phyloP scores from a whole-genome alignment of 2,113 vertebrate species.

The Labeo catla region DNA sequence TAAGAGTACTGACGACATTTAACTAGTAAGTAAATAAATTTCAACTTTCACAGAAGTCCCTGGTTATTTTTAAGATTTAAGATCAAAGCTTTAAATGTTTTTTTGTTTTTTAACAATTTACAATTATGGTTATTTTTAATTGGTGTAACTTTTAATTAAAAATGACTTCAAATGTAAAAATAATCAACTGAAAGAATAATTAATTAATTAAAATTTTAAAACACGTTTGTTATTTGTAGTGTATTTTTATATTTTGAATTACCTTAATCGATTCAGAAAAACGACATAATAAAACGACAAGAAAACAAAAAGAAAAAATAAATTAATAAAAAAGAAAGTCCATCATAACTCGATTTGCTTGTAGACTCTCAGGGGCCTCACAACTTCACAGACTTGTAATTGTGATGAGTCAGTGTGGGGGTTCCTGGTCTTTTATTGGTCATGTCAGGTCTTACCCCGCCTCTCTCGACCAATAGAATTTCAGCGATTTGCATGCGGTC shows the following conservation, averaged over 20 bases:
- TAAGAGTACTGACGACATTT: background rate
- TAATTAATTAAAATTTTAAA: background rate
- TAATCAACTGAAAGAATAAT: background rate
- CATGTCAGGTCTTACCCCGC: conserved; percentile 60
- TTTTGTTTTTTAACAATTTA: background rate
- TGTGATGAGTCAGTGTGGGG: conserved; percentile 35
- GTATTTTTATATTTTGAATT: background rate
- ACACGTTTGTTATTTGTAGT: background rate
- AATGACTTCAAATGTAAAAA: background rate
- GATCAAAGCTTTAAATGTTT: background rate
- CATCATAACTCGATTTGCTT: background rate
- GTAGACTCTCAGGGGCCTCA: conserved; percentile 13
- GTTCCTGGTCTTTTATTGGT: conserved; percentile 44
- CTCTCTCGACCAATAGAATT: conserved; percentile 67
- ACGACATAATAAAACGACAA: background rate
- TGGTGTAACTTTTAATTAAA: background rate
- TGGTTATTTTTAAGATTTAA: background rate
- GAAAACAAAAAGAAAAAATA: background rate
- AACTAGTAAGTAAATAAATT: background rate
- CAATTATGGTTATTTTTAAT: background rate
- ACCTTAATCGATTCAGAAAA: background rate
- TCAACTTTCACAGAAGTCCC: background rate
- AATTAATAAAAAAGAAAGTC: background rate
- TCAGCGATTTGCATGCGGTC: conserved; percentile 71
- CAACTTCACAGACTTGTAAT: background rate